Conservation (phyloP, 1,140 invertebrate species). For the Drosophila punjabiensis region DNA sequence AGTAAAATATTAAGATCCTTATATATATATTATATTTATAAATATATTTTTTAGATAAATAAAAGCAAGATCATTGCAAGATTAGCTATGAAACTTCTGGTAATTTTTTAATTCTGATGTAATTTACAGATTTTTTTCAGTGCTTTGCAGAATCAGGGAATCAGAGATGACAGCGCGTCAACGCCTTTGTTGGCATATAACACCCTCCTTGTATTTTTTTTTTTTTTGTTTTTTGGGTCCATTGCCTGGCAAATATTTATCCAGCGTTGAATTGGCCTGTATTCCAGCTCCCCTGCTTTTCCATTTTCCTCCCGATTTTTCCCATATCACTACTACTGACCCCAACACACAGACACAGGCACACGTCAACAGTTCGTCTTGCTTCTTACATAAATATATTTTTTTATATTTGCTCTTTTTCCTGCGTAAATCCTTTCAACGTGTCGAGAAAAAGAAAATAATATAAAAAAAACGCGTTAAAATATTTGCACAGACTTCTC, state of each 20-base stretch:
- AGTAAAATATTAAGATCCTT: not conserved
- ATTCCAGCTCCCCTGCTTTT: not conserved
- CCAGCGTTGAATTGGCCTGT: conserved; percentile 43
- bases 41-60: not conserved
- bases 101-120: not conserved
- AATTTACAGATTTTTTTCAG: not conserved
- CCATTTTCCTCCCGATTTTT: not conserved
- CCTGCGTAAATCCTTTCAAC: conserved; percentile 74
- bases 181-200: conserved; percentile 25
- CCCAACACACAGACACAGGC: conserved; percentile 18
- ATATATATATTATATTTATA: not conserved
- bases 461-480: conserved; percentile 46
- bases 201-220: not conserved
- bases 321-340: conserved; percentile 19
- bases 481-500: conserved; percentile 74
- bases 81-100: not conserved
- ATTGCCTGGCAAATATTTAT: conserved; percentile 42
- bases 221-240: conserved; percentile 13
- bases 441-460: conserved; percentile 70
- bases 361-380: conserved; percentile 8
- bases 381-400: conserved; percentile 10
- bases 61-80: not conserved
- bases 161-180: conserved; percentile 28
- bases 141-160: conserved; percentile 15
- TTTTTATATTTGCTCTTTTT: conserved; percentile 45